Evolutionary conservation across 64 coral and sea anemone species (phyloP), one percentile per base, ranked within the genome.

Genomic region (Porites lutea): DNA sequence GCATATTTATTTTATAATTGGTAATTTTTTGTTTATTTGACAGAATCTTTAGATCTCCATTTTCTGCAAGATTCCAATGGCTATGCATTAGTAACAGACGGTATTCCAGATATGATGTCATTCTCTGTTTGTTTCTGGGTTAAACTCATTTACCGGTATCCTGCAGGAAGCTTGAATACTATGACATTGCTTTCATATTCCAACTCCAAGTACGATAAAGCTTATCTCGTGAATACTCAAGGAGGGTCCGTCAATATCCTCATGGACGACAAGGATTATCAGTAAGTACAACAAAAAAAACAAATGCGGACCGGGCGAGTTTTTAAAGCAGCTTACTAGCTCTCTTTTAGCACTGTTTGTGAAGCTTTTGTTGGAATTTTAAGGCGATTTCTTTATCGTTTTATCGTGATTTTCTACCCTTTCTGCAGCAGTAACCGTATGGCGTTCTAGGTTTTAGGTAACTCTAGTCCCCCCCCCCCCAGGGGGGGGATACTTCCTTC

Each of bases 41-140:
- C 22, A 79, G 52, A 60, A 55, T 59, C 77, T 43, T 79, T 79
- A 12, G 77, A 79, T 23, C 77, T 79, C n/a, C 13, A 79, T 12
- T 79, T 79, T 59, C 77, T n/a, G 50, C 53, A 12, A 79, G 9
- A 59, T 79, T 23, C n/a, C n/a, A 19, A 79, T 59, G 55, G 77
- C 10, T 79, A 79, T 23, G 77, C 77, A 15, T 19, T 78, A 19
- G 27, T 21, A 21, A 48, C 50, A 8, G 19, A 27, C 19, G n/a
- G 12, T 59, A 57, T 79, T 55, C 77, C 77, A 2, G 77, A 79
- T 43, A 58, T 79, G 77, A 59, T 5, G 19, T 79, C 77, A 58
- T 79, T 79, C 77, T 59, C 77, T 2, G 51, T 55, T 18, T 79
- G 77, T 59, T 60, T 79, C 50, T 79, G 77, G 77, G 20, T 79